These are phyloP conservation scores for Manacus vitellinus DNA, from an alignment of 2,113 vertebrate species.

Conservation along the genomic window DNA sequence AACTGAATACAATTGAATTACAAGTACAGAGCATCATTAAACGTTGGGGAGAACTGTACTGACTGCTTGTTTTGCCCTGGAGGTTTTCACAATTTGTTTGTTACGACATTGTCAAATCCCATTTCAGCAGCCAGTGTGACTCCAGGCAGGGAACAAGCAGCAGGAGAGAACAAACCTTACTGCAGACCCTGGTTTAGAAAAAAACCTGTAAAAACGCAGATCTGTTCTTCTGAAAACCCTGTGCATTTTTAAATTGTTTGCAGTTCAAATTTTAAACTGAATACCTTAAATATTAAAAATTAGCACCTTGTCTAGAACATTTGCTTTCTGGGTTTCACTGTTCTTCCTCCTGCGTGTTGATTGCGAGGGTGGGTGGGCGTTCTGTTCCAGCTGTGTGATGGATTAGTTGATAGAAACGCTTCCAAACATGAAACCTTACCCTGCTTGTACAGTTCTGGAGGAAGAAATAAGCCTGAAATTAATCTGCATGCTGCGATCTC, in stretches of 20 bases:
- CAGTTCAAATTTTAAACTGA: not conserved
- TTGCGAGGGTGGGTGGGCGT: not conserved
- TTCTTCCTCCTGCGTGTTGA: not conserved
- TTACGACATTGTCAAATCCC: not conserved
- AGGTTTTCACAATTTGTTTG: not conserved
- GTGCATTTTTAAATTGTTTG: not conserved
- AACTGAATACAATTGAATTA: not conserved
- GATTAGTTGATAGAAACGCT: not conserved
- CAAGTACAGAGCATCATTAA: not conserved
- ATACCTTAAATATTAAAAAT: not conserved
- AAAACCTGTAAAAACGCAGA: not conserved
- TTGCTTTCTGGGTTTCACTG: not conserved
- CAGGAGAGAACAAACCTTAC: not conserved
- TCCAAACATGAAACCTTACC: not conserved
- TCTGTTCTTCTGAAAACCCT: not conserved
- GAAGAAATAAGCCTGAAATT: not conserved
- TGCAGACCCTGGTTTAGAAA: not conserved
- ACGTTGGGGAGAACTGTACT: not conserved
- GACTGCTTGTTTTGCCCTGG: not conserved
- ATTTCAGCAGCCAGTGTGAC: not conserved
- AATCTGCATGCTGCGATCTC: not conserved
- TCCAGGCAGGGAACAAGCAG: not conserved
- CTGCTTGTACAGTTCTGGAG: not conserved
- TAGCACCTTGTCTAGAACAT: not conserved
- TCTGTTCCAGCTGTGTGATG: not conserved